These are phyloP conservation scores for Coryphaenoides rupestris DNA, from an alignment of 2,113 vertebrate genomes.

Conservation along the genomic window DNA sequence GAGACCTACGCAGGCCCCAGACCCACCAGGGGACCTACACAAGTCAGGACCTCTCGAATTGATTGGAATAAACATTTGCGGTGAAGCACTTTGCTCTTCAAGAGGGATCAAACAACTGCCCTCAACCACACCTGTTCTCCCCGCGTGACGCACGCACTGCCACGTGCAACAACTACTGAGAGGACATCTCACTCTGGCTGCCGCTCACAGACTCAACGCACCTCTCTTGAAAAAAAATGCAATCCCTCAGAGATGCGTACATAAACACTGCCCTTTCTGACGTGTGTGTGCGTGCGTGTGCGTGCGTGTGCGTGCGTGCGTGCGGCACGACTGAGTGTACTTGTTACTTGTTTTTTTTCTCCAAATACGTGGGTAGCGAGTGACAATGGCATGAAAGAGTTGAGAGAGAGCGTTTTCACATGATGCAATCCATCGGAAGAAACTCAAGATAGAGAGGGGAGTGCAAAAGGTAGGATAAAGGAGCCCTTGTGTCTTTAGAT, in stretches of 20 bases:
- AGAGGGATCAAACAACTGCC: constrained; percentile 74
- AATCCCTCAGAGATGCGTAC: constrained; percentile 2
- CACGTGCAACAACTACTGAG: constrained; percentile 57
- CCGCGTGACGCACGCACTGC: constrained; percentile 63
- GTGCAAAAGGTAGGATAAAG: no score
- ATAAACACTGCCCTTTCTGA: neutral
- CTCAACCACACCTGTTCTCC: constrained; percentile 77
- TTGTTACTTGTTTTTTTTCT: neutral
- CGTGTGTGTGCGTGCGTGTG: neutral
- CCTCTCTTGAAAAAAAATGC: constrained; percentile 39
- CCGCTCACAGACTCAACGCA: constrained; percentile 39
- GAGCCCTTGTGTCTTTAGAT: no score
- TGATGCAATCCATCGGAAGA: neutral
- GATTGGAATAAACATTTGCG: constrained; percentile 63
- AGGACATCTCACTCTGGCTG: constrained; percentile 50
- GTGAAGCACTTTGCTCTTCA: constrained; percentile 67
- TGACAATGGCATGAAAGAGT: no score
- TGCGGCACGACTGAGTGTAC: constrained; percentile 19
- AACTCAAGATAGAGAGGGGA: no score
- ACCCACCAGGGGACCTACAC: constrained; percentile 45
- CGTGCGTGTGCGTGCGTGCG: constrained; percentile 41
- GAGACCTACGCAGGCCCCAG: neutral
- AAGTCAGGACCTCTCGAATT: constrained; percentile 57
- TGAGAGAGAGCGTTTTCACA: constrained; percentile 9
- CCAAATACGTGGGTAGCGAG: no score